A percentile compares a stretch with the other conserved stretches of the same genome.
Evolutionary conservation across 1,140 invertebrate species (phyloP).

Genomic region (Anastatus disparis): DNA sequence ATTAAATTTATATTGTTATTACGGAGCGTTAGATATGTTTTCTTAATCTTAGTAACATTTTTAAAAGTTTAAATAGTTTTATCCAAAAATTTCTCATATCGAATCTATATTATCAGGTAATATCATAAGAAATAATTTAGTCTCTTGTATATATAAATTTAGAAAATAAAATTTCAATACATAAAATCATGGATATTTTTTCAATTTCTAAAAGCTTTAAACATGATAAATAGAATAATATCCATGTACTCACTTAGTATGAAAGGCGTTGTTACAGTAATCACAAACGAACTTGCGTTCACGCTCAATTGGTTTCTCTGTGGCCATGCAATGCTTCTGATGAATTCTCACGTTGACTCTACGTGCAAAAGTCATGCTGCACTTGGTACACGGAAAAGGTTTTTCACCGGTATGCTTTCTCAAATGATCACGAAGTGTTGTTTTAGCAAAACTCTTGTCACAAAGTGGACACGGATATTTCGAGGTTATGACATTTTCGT

Average conservation of each 20-base stretch:
- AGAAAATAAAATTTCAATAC: neutral
- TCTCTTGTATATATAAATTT: neutral
- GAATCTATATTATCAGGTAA: no score
- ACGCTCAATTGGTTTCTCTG: constrained; percentile 2
- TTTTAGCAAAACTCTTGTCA: constrained; percentile 75
- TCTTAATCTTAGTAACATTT: no score
- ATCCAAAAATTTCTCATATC: no score
- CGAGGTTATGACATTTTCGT: neutral
- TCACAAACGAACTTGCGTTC: constrained; percentile 66
- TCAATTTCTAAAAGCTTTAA: neutral
- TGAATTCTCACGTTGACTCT: constrained; percentile 68
- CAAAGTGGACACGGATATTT: constrained; percentile 76
- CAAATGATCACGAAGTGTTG: constrained; percentile 76
- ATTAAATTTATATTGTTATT: no score
- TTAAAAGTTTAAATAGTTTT: no score
- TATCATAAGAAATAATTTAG: no score
- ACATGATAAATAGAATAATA: neutral
- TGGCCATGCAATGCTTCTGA: constrained; percentile 45
- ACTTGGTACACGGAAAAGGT: constrained; percentile 74
- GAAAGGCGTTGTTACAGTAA: constrained; percentile 71
- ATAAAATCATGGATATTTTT: neutral
- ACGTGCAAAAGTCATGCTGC: constrained; percentile 73
- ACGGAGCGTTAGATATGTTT: no score
- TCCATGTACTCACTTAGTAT: constrained; percentile 70
- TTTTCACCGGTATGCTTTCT: constrained; percentile 82